Evolutionary conservation across 2,113 vertebrate genomes (phyloP).

Genomic region (Bolborhynchus lineola): DNA sequence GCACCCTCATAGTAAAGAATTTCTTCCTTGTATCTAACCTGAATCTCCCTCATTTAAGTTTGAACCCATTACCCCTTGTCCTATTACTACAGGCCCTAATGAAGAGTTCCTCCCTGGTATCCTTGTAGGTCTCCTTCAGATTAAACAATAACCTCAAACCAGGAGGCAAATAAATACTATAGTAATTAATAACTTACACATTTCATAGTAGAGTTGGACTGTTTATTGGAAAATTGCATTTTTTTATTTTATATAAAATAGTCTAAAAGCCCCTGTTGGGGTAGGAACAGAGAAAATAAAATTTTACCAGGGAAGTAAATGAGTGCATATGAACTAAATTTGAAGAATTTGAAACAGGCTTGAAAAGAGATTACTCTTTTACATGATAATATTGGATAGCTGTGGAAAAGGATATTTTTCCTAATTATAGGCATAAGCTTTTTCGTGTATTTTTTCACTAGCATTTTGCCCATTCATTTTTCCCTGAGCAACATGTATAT

Average conservation of each 20-base stretch:
- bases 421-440: background rate
- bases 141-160: background rate
- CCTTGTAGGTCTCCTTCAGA: background rate
- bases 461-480: background rate
- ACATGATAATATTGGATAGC: conserved; percentile 4
- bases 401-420: conserved; percentile 4
- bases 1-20: background rate
- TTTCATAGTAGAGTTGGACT: background rate
- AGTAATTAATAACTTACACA: background rate
- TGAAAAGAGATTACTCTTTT: conserved; percentile 36
- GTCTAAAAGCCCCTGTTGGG: background rate
- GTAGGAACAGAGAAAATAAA: background rate
- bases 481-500: background rate
- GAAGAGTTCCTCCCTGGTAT: background rate
- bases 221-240: background rate
- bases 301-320: background rate
- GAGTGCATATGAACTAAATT: background rate
- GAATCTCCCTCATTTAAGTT: background rate
- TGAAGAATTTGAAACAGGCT: conserved; percentile 24
- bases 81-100: background rate
- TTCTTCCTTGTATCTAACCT: background rate
- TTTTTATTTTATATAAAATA: background rate
- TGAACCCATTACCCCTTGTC: background rate
- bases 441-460: background rate
- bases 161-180: background rate